Conservation (phyloP, 2,113 vertebrate genomes). For the Siphamia tubifer region DNA sequence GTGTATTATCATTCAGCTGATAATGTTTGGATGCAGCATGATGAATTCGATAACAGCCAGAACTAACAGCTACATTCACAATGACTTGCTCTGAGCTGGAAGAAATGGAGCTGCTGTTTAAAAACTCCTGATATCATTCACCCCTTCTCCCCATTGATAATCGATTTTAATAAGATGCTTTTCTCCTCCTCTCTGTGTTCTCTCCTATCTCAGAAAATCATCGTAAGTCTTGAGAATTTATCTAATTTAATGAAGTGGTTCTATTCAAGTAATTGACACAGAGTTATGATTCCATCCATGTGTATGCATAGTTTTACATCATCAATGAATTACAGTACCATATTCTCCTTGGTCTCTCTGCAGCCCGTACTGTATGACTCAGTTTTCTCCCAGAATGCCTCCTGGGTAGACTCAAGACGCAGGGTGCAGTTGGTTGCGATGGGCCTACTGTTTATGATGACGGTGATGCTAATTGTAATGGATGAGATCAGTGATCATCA, state of each 20-base stretch:
- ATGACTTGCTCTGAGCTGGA: not conserved
- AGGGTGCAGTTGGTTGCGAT: slow-evolving; percentile 25
- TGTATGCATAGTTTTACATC: not conserved
- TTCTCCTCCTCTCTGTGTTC: not conserved
- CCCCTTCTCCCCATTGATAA: not conserved
- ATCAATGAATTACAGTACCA: not conserved
- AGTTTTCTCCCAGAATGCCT: slow-evolving; percentile 37
- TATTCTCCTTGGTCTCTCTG: not conserved
- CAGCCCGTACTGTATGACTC: slow-evolving; percentile 31
- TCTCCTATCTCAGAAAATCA: slow-evolving; percentile 5
- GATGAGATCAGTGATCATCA: not conserved
- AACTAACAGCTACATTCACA: not conserved
- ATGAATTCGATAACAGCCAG: not conserved
- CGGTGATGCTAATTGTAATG: slow-evolving; percentile 33
- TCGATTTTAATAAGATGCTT: slow-evolving; percentile 2
- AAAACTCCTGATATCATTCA: not conserved
- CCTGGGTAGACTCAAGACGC: slow-evolving; percentile 7
- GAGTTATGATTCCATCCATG: not conserved
- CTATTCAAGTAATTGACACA: not conserved
- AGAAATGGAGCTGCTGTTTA: not conserved
- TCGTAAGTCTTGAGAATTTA: slow-evolving; percentile 6
- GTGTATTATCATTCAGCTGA: not conserved
- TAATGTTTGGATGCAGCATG: not conserved
- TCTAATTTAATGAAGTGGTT: not conserved
- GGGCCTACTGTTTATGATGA: slow-evolving; percentile 29